Conservation (phyloP, 2,888 invertebrate genomes). For the Watsonalla cultraria region DNA sequence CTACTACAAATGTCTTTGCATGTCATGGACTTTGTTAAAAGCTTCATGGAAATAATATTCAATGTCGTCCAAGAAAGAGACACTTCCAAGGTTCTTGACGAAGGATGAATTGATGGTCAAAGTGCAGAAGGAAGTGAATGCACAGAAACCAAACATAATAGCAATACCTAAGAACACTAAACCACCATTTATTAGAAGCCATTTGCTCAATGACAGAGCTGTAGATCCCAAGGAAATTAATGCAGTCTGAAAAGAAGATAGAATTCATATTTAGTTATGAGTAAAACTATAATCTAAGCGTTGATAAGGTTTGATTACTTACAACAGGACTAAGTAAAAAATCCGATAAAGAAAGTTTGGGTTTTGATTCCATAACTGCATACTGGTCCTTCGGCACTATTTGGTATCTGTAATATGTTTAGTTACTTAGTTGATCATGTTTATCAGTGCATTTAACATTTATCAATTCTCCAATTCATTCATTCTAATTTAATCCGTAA, state of each 20-base stretch:
- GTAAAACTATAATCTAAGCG: too few relatives aligned
- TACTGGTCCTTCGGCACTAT: conserved; percentile 24
- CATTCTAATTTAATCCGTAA: not conserved
- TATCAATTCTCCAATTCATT: too few relatives aligned
- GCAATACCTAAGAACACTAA: conserved; percentile 36
- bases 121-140: conserved; percentile 74
- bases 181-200: conserved; percentile 45
- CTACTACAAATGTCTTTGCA: conserved; percentile 12
- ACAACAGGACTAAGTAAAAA: conserved; percentile 30
- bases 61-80: conserved; percentile 43
- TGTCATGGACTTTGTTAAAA: conserved; percentile 23
- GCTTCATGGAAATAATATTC: conserved; percentile 25
- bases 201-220: conserved; percentile 38
- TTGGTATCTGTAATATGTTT: conserved; percentile 19
- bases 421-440: conserved; percentile 1
- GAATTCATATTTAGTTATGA: not conserved
- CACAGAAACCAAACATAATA: conserved; percentile 74
- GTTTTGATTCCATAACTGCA: conserved; percentile 19
- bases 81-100: conserved; percentile 47
- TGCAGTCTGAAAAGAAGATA: conserved; percentile 21
- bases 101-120: conserved; percentile 60
- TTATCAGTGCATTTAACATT: too few relatives aligned
- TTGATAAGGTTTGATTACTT: conserved; percentile 16
- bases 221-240: conserved; percentile 20
- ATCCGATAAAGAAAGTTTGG: conserved; percentile 24